Evolutionary conservation across 2,113 vertebrate species (phyloP).

Genomic region (Phainopepla nitens): DNA sequence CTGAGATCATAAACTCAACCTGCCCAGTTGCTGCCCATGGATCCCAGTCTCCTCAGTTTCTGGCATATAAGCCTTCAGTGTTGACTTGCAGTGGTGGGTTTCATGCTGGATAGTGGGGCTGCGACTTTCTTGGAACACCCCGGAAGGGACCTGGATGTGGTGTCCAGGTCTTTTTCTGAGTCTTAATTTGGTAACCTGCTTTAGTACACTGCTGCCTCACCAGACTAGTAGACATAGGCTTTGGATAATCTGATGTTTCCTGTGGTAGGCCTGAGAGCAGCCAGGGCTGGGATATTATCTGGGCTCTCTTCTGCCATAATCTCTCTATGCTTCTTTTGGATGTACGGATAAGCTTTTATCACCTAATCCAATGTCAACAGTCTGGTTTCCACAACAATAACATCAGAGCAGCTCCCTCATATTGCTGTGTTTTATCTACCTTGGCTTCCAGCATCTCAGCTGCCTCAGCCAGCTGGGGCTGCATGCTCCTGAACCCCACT

Average conservation of each 20-base stretch:
- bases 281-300: neutral
- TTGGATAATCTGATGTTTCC: neutral
- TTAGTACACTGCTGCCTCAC: neutral
- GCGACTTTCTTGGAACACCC: neutral
- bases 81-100: rapidly evolving
- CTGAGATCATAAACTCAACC: neutral
- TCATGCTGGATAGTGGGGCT: neutral
- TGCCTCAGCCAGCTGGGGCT: neutral
- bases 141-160: neutral
- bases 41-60: neutral
- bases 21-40: neutral
- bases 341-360: neutral
- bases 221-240: neutral
- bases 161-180: neutral
- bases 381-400: neutral
- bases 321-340: neutral
- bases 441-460: neutral
- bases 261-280: neutral
- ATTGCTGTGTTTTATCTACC: neutral
- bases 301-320: neutral
- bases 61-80: neutral
- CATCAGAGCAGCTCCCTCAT: neutral
- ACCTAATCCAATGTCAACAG: neutral
- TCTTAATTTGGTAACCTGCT: neutral
- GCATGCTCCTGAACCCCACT: rapidly evolving